phyloP scores from a whole-genome alignment of 2,797 vertebrate species.

The Catostomus latipinnis region DNA sequence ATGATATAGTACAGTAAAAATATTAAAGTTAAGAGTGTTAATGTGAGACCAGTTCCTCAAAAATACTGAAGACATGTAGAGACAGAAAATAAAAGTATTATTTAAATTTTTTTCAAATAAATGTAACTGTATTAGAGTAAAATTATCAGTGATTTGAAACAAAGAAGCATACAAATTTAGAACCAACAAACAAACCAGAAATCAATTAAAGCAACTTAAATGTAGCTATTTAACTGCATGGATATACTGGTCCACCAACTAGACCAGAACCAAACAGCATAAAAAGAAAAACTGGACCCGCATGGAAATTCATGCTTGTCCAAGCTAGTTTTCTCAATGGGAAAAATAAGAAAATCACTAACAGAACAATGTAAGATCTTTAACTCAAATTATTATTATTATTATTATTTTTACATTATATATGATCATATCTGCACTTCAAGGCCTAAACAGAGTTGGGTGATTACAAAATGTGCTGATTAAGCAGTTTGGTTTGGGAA shows the following conservation, averaged over 20 bases:
- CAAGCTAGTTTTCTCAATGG: neutral
- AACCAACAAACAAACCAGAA: neutral
- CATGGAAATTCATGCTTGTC: too few relatives aligned
- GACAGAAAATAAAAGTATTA: too few relatives aligned
- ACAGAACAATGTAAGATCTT: neutral
- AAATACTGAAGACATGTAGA: too few relatives aligned
- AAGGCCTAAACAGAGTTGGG: neutral
- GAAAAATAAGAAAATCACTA: neutral
- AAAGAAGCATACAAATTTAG: too few relatives aligned
- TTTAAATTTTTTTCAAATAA: too few relatives aligned
- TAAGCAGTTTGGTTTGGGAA: constrained; percentile 21
- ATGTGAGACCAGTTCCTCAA: too few relatives aligned
- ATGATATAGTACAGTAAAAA: too few relatives aligned
- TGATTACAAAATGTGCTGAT: neutral
- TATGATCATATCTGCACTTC: neutral
- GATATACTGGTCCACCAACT: neutral
- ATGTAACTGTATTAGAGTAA: too few relatives aligned
- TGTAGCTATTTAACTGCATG: neutral
- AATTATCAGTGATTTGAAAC: too few relatives aligned
- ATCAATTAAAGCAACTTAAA: neutral
- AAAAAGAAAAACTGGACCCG: too few relatives aligned
- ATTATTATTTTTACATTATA: neutral
- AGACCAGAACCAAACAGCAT: neutral
- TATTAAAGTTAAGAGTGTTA: too few relatives aligned
- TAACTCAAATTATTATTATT: neutral